Evolutionary conservation across 37 sponge, comb jelly and placozoan genomes (phyloP).

Genomic region (Cladorhizidae sp.): DNA sequence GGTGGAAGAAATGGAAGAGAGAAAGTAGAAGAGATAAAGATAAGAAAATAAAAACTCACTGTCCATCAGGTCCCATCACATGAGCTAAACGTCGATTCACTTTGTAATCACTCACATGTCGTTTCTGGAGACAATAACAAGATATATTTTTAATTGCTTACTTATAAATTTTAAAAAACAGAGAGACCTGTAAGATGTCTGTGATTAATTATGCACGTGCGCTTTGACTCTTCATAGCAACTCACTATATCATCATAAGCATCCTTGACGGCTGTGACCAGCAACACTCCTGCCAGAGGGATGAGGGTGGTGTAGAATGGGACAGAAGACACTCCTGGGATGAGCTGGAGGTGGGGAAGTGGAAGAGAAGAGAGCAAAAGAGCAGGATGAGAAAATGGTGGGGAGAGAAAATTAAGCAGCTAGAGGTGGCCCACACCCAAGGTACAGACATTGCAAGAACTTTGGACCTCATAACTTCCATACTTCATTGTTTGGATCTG

Average conservation of each 20-base stretch:
- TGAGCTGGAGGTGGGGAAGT: constrained; percentile 34
- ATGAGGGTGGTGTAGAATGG: constrained; percentile 81
- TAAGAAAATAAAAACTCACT: constrained; percentile 22
- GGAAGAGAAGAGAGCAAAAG: not conserved
- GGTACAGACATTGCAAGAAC: no score
- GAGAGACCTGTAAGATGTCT: not conserved
- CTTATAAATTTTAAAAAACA: not conserved
- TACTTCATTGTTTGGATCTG: no score
- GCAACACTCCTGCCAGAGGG: constrained; percentile 85
- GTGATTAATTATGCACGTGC: not conserved
- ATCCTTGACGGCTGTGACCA: constrained; percentile 91
- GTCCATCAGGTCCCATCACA: constrained; percentile 40
- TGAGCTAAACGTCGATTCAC: constrained; percentile 67
- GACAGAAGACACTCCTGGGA: constrained; percentile 87
- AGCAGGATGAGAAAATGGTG: no score
- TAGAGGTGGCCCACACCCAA: no score
- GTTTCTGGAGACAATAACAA: constrained; percentile 40
- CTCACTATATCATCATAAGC: constrained; percentile 96
- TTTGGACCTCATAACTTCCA: no score
- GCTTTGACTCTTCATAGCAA: not conserved
- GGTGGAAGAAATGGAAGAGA: no score
- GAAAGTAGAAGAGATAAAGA: no score
- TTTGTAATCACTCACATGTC: constrained; percentile 83
- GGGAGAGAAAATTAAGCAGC: no score
- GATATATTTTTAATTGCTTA: not conserved